A percentile compares a stretch with the other conserved stretches of the same genome.
phyloP scores from a whole-genome alignment of 2,113 vertebrate species.

The Astatotilapia flaviijosephi region DNA sequence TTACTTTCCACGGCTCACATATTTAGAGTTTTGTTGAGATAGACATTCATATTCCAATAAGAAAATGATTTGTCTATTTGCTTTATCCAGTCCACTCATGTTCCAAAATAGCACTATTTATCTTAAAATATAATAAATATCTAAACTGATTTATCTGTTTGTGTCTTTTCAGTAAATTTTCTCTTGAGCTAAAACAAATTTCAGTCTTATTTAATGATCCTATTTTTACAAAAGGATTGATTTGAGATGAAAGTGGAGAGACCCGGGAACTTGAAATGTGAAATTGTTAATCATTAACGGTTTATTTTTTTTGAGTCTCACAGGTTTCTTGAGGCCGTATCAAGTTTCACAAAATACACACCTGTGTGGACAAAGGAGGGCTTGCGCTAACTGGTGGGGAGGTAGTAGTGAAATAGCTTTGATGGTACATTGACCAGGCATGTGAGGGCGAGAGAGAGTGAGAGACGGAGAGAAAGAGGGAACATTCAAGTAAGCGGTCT shows the following conservation, averaged over 20 bases:
- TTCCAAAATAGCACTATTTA: not conserved
- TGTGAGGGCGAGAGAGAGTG: not conserved
- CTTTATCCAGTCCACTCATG: not conserved
- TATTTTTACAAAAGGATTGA: not conserved
- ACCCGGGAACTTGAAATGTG: not conserved
- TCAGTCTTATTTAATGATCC: not conserved
- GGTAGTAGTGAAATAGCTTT: not conserved
- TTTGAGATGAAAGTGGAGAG: not conserved
- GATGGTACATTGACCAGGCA: not conserved
- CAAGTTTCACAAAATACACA: not conserved
- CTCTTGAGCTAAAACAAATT: not conserved
- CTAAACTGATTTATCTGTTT: not conserved
- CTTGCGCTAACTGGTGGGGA: not conserved
- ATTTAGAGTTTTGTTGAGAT: not conserved
- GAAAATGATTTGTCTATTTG: not conserved
- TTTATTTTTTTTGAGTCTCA: not conserved
- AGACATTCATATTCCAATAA: not conserved
- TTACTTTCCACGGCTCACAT: not conserved
- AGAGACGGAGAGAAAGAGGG: not conserved
- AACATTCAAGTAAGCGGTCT: not conserved
- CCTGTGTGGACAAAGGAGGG: not conserved
- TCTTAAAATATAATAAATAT: not conserved
- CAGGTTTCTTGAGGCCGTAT: not conserved
- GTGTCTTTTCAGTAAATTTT: not conserved
- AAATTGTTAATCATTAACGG: slow-evolving; percentile 31